Base-by-base conservation (phyloP, 1,140 invertebrate genomes). In the Drosophila albomicans region DNA sequence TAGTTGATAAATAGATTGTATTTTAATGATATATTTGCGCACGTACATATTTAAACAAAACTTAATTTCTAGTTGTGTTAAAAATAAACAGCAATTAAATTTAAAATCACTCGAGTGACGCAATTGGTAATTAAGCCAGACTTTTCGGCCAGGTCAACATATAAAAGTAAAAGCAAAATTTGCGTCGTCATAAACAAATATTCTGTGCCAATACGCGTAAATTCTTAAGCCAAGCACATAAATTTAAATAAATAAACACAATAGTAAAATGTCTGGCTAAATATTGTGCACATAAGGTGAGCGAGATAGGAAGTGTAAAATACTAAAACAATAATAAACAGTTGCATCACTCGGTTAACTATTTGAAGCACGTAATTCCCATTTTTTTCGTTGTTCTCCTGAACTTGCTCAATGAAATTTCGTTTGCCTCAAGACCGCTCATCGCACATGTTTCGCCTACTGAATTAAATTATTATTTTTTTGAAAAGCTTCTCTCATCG, bases 321-420 rank as follows among this genome's bases (percentile, higher is more conserved):
- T 16, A 46, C 13, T 28, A 11, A 51, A 63, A 38, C 32, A 16
- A 63, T 63, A 49, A 30, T 32, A 41, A 58, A 41, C 5, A 58
- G 10, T 62, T 68, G 65, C 41, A 73, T 62, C 49, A 68, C 7
- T 41, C 16, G 11, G 3, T 62, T 74, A 54, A 30, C 54, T 8
- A 87, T 88, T 79, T 71, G 13, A 16, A 59, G 51, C 82, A 87
- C 82, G 82, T 87, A 68, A 41, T 59, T 57, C 64, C 45, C 61
- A 74, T 59, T 68, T 62, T 62, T 25, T 25, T 25, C 20, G 20
- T 25, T 48, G 48, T 54, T 76, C 38, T 46, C 67, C 67, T 57
- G 54, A 65, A 81, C 75, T 75, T 85, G 74, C 66, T 76, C 75
- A 64, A 66, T 66, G 75, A 74, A 75, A 75, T 71, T 66, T 59